Evolutionary conservation across 2,888 invertebrate species (phyloP).

Genomic region (Xestia ashworthii): DNA sequence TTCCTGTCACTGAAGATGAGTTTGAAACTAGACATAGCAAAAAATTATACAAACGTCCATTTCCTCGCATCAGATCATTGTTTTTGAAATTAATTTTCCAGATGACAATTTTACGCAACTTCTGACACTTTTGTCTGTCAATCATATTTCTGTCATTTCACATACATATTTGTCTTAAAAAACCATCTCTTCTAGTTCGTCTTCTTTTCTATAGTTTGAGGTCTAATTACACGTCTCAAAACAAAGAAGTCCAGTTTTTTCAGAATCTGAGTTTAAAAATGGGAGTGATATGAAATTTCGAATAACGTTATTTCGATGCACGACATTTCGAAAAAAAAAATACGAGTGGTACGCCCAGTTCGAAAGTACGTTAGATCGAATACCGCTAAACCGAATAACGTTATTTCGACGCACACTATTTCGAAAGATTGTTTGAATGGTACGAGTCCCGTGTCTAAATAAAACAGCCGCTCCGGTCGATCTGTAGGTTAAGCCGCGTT

Average conservation of each 20-base stretch:
- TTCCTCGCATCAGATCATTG: neutral
- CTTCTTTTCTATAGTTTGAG: neutral
- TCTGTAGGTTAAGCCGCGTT: too few relatives aligned
- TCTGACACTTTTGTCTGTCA: slow-evolving; percentile 38
- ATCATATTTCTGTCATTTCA: slow-evolving; percentile 3
- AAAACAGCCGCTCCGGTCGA: too few relatives aligned
- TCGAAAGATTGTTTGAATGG: too few relatives aligned
- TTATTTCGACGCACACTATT: too few relatives aligned
- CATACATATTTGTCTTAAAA: slow-evolving; percentile 12
- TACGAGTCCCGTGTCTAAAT: too few relatives aligned
- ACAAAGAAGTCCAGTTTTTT: neutral
- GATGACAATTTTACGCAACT: neutral
- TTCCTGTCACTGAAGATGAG: neutral
- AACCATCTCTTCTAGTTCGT: neutral
- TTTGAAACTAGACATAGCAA: neutral
- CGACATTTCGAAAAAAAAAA: too few relatives aligned
- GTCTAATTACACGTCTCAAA: neutral
- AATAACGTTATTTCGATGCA: too few relatives aligned
- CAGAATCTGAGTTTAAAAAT: neutral
- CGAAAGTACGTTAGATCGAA: too few relatives aligned
- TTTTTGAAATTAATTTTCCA: neutral
- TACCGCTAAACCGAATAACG: too few relatives aligned
- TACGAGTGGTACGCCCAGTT: too few relatives aligned
- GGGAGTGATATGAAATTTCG: too few relatives aligned
- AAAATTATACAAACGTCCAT: slow-evolving; percentile 41